Evolutionary conservation across 2,888 invertebrate genomes (phyloP), one percentile per base, ranked within the genome.

Genomic region (Lamellibrachia columna): DNA sequence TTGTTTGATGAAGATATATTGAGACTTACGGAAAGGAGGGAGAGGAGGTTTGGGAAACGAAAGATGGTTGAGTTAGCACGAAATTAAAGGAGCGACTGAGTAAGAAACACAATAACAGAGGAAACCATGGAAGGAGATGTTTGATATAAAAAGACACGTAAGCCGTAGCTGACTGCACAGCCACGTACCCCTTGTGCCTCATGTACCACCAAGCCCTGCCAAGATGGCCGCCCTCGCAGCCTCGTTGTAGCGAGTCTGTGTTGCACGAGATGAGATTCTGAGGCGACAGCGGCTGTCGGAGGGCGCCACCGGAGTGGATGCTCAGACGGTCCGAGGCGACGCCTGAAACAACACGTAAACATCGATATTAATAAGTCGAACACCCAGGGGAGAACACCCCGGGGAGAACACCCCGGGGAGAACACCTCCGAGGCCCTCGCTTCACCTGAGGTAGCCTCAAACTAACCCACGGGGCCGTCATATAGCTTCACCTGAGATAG

Each of bases 141-240:
- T 75, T 75, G 75, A 75, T n/a, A 75, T 22, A 22, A 75, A 0
- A n/a, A 75, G n/a, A 22, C 22, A 75, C 22, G 15, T 22, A 75
- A 75, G 22, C 75, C 22, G 75, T 75, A 75, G 75, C 75, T 6
- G 11, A 55, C 55, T 60, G 11, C 60, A 60, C 75, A 91, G 90
- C n/a, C 40, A 94, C 96, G 94, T 95, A 97, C 97, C 97, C 97
- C 93, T 97, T 97, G 96, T 97, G 98, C 93, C 98, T 97, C 93
- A 98, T 97, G 96, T 97, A 99, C 96, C 98, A 98, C 99, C 99
- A 99, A 0, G 99, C 99, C 92, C 98, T 97, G 96, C 99, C 99
- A 94, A 99, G 97, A 96, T 98, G 98, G 0, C 99, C 99, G 0
- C 99, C 99, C 75, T 97, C 97, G 96, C 99, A 99, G 53, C 98